Base-by-base conservation (phyloP, 2,113 vertebrate species). In the Astur gentilis region DNA sequence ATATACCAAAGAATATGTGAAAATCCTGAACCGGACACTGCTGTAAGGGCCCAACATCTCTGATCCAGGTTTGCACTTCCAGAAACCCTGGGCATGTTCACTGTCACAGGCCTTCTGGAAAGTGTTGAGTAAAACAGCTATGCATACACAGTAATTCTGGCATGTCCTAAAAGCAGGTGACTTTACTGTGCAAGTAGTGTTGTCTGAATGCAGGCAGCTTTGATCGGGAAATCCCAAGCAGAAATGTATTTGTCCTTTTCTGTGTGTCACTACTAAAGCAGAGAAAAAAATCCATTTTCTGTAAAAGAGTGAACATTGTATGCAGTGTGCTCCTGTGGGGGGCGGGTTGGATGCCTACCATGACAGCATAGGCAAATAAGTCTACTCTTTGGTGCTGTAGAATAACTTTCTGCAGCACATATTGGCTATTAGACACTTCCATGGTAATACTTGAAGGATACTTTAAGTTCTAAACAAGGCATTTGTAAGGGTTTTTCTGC, bases 21-120 rank as follows among this genome's bases (percentile, higher is more conserved):
- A 91, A 64, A 55, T 89, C 42, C 69, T 65, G 34, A 52, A 25
- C 10, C 36, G 36, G 40, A 14, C 34, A 31, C 22, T 80, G 19
- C n/a, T 72, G 3, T n/a, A 61, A 88, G 54, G 57, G 40, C 12
- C 45, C 36, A 71, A 31, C 36, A 87, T 38, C 47, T 90, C 42
- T 70, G 36, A 65, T 58, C 25, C 0, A 3, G 21, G 27, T 85
- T 80, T 90, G 78, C 32, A 20, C 13, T 75, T 89, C 44, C 82
- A 94, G 52, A 80, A 78, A 20, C 47, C 19, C 58, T 72, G 57
- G 42, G 6, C 38, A 44, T 72, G 52, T 52, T 84, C 52, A 18
- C 54, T 83, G 75, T 87, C 73, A 71, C 25, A 54, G 70, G 52
- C 81, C 11, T 91, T 95, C 93, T 96, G 87, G 87, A 87, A 95